Evolutionary conservation across 2,797 vertebrate species (phyloP).

Genomic region (Jordanella pulchra): DNA sequence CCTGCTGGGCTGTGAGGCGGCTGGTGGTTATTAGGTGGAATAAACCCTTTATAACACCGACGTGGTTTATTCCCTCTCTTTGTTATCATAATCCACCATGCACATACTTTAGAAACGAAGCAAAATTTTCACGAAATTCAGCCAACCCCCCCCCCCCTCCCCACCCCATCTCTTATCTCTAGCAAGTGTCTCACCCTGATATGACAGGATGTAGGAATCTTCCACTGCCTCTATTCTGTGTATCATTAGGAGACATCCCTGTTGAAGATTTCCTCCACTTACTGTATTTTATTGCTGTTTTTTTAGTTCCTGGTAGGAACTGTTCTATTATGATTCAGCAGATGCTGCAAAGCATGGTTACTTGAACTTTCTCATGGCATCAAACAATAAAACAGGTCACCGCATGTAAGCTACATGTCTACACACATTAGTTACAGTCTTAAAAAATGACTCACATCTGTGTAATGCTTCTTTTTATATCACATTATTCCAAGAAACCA

Average conservation of each 20-base stretch:
- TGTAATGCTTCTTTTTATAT: not conserved
- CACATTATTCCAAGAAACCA: conserved; percentile 4
- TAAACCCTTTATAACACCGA: not conserved
- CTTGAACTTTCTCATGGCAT: not conserved
- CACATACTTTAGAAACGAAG: not conserved
- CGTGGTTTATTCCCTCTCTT: not conserved
- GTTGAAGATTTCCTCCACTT: not conserved
- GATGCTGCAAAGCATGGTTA: not conserved
- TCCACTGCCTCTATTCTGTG: not conserved
- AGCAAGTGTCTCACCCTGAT: conserved; percentile 54
- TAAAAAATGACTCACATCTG: conserved; percentile 35
- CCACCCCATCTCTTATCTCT: conserved; percentile 51
- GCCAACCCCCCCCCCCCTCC: conserved; percentile 6
- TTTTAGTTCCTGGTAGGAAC: not conserved
- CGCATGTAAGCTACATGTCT: conserved; percentile 25
- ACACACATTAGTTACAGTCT: conserved; percentile 24
- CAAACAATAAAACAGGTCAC: not conserved
- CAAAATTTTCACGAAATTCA: conserved; percentile 46
- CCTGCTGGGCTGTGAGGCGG: not conserved
- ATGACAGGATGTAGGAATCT: conserved; percentile 20
- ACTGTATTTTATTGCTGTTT: not conserved
- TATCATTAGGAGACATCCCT: not conserved
- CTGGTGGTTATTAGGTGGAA: not conserved
- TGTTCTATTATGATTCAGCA: not conserved
- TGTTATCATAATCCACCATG: conserved; percentile 3